Evolutionary conservation across 2,888 invertebrate species (phyloP), one percentile per base, ranked within the genome.

Genomic region (Exephanes ischioxanthus): DNA sequence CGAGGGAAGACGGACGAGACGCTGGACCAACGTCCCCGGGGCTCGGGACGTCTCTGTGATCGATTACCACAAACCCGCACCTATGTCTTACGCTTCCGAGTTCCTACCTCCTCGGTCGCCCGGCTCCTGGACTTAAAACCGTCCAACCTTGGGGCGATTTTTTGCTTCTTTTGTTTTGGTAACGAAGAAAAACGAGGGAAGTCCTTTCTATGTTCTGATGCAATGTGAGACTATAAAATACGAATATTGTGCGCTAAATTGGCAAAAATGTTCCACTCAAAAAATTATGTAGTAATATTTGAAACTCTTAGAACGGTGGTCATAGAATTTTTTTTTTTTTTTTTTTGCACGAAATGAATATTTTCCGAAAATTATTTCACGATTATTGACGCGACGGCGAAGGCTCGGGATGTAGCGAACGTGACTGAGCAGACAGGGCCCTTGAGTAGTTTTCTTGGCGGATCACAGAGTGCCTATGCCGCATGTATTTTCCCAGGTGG

Each of bases 41-140:
- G 91, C 89, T 91, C 89, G 90, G 51, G 55, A 63, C 71, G 55
- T 33, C 33, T 33, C 16, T n/a, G 89, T 92, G 92, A 92, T 92
- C 92, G 92, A 92, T 92, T 91, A 91, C 91, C 89, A 89, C 90
- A 89, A 88, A 90, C 90, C 63, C 68, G 80, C 75, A 89, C 88
- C 90, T 87, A 87, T 68, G 19, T 68, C 16, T 14, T 22, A 33
- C 22, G 37, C 58, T 58, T 16, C 51, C 70, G 19, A 58, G 45
- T 61, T 53, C 16, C 51, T 19, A 9, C 14, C 16, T 16, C 6
- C 26, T 33, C 61, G 30, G 5, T 33, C 33, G 16, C 14, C 30
- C 61, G 3, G 53, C 22, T 53, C 37, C 7, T 41, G 22, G 26
- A 67, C 22, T 26, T 61, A 16, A 48, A 63, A 26, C 11, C 16